Percentiles rank a stretch among this genome's conserved stretches.
These are phyloP conservation scores for Hyperopisus bebe DNA, from an alignment of 2,113 vertebrate genomes.

Conservation along the genomic window DNA sequence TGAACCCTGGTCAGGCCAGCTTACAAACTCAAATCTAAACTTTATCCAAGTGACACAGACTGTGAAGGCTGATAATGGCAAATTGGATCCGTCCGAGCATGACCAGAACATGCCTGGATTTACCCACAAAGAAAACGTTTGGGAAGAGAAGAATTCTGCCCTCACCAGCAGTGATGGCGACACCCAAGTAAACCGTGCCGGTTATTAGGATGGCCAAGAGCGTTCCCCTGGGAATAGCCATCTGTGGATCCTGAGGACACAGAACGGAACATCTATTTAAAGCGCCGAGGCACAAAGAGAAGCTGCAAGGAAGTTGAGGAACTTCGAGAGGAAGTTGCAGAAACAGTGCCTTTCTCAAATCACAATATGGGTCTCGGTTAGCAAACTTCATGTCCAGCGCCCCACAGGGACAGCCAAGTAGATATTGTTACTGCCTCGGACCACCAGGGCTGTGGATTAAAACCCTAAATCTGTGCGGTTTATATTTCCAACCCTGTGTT, in stretches of 20 bases:
- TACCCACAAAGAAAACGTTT: background rate
- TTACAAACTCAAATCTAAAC: background rate
- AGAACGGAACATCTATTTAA: background rate
- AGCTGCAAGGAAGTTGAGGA: background rate
- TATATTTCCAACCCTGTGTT: background rate
- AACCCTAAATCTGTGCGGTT: background rate
- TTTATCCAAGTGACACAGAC: background rate
- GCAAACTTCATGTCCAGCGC: background rate
- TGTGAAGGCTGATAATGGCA: background rate
- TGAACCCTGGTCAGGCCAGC: background rate
- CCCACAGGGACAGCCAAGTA: background rate
- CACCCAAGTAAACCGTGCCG: conserved; percentile 83
- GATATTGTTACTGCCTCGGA: background rate
- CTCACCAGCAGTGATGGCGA: conserved; percentile 86
- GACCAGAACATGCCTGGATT: background rate
- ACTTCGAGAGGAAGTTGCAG: background rate
- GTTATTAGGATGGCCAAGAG: conserved; percentile 92
- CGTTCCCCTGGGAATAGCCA: conserved; percentile 92
- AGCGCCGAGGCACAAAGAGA: conserved; percentile 3
- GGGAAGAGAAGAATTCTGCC: background rate
- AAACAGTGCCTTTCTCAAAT: background rate
- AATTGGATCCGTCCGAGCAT: background rate
- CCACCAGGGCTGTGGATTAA: background rate
- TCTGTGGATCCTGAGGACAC: conserved; percentile 81
- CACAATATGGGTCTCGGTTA: background rate